Conservation (phyloP, 1,140 invertebrate species). For the Chrysopa pallens region DNA sequence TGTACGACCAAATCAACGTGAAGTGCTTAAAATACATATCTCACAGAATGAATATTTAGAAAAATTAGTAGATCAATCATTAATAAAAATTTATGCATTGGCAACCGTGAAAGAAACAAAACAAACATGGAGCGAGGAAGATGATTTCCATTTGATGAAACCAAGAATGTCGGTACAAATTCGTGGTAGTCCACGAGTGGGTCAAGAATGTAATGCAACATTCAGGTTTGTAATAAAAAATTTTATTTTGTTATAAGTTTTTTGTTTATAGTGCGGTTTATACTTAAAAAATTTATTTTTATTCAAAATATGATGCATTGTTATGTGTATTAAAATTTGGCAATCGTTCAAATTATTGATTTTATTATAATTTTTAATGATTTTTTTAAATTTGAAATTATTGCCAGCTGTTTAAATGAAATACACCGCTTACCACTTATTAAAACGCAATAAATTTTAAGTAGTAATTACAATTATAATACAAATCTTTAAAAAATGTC, state of each 20-base stretch:
- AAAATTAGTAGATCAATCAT: conserved; percentile 46
- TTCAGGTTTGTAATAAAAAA: conserved; percentile 22
- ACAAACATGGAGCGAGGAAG: conserved; percentile 49
- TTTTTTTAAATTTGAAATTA: too few relatives aligned
- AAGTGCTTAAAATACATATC: conserved; percentile 30
- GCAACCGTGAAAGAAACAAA: conserved; percentile 46
- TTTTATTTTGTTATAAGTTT: neutral
- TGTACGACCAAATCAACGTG: conserved; percentile 28
- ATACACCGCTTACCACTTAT: too few relatives aligned
- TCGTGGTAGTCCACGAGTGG: conserved; percentile 9
- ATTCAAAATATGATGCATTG: neutral
- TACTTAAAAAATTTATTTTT: neutral
- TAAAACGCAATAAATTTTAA: too few relatives aligned
- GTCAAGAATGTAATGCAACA: conserved; percentile 12
- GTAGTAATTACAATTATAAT: too few relatives aligned
- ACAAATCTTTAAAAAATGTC: too few relatives aligned
- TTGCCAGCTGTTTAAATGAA: too few relatives aligned
- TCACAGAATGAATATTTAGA: conserved; percentile 40
- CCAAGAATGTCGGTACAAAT: conserved; percentile 36
- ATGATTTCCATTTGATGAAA: conserved; percentile 45
- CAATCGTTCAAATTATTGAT: neutral
- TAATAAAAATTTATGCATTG: conserved; percentile 47
- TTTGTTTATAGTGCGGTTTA: neutral
- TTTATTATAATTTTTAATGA: too few relatives aligned
- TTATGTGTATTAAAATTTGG: neutral